phyloP scores from a whole-genome alignment of 2,113 vertebrate genomes.

The Cercocebus atys region DNA sequence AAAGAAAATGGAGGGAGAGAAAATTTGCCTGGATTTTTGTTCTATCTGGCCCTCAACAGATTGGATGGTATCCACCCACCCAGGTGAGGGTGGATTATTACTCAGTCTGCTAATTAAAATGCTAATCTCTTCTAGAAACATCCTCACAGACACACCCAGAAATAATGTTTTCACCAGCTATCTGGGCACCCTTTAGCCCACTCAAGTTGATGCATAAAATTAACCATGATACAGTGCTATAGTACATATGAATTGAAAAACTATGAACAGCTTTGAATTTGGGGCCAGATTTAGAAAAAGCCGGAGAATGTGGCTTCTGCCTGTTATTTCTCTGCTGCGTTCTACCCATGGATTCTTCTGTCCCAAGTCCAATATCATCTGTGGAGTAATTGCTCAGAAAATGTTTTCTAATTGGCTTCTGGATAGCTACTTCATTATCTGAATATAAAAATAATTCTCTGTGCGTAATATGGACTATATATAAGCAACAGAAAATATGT shows the following conservation, averaged over 20 bases:
- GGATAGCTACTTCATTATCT: not conserved
- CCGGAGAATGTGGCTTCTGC: not conserved
- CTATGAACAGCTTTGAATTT: not conserved
- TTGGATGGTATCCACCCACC: no score
- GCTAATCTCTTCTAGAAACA: not conserved
- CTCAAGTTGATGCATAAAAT: not conserved
- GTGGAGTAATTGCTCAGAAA: constrained; percentile 25
- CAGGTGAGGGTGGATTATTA: no score
- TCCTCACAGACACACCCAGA: not conserved
- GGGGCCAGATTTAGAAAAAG: not conserved
- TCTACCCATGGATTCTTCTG: not conserved
- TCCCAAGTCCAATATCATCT: not conserved
- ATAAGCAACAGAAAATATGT: not conserved
- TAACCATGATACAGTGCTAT: not conserved
- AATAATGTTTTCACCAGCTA: not conserved
- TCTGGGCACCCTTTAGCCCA: not conserved
- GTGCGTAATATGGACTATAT: not conserved
- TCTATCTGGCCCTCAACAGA: no score
- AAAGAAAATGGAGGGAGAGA: no score
- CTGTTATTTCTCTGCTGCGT: not conserved
- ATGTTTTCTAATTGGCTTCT: not conserved
- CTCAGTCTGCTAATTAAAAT: not conserved
- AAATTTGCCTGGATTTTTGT: not conserved
- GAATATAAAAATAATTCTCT: not conserved
- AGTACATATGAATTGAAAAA: not conserved